phyloP scores from a whole-genome alignment of 1,140 invertebrate species.

The Ips typographus region DNA sequence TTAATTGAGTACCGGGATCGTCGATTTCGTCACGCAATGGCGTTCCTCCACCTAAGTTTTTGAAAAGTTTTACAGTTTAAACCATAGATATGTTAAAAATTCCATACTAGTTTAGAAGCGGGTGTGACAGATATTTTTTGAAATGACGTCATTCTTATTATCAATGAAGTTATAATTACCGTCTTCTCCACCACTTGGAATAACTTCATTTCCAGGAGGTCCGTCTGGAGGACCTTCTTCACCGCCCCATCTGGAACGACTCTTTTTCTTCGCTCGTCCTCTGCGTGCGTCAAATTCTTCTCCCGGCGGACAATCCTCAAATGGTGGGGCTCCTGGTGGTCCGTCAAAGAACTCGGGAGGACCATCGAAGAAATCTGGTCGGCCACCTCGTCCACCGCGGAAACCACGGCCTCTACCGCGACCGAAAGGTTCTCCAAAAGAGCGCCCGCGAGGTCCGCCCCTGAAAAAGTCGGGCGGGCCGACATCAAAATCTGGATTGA shows the following conservation, averaged over 20 bases:
- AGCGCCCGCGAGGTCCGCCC: slow-evolving; percentile 35
- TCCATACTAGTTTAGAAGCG: neutral
- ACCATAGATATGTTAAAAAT: no score
- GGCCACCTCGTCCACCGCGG: slow-evolving; percentile 15
- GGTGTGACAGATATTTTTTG: neutral
- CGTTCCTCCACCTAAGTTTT: slow-evolving; percentile 22
- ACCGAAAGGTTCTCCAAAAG: slow-evolving; percentile 15
- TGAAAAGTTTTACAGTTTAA: neutral
- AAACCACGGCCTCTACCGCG: slow-evolving; percentile 16
- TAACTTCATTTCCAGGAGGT: slow-evolving; percentile 3
- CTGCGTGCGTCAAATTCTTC: slow-evolving; percentile 11
- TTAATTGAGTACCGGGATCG: slow-evolving; percentile 3
- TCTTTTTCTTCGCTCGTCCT: slow-evolving; percentile 14
- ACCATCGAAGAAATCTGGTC: slow-evolving; percentile 21
- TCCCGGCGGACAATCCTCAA: slow-evolving; percentile 2
- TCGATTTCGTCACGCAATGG: slow-evolving; percentile 28
- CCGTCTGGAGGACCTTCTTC: neutral
- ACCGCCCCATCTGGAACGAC: slow-evolving; percentile 9
- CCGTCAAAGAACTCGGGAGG: slow-evolving; percentile 13
- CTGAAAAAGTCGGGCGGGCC: slow-evolving; percentile 42
- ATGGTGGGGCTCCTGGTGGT: slow-evolving; percentile 24
- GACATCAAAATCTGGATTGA: slow-evolving; percentile 43
- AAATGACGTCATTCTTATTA: neutral
- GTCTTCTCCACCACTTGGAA: neutral
- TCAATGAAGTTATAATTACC: slow-evolving; percentile 5